Base-by-base conservation (phyloP, 2,888 invertebrate genomes). In the Phasia obesa region DNA sequence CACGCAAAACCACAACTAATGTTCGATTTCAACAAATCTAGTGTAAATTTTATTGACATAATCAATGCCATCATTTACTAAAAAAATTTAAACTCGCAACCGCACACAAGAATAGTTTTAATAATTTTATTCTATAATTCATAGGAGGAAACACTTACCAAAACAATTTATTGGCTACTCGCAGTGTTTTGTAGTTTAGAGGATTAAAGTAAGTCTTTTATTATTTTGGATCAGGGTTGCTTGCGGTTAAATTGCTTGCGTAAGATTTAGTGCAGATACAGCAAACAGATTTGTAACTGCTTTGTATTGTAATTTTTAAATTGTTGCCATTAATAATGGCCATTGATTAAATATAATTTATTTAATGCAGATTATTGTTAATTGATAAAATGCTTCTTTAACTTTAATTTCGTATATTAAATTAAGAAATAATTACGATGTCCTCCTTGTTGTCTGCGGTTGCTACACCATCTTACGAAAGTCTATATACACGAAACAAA, bases 41-140 rank as follows among this genome's bases (percentile, higher is more conserved):
- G 65, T 42, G 70, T 81, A 80, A 73, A 76, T 81, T 81, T 77
- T 81, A 81, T 81, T 77, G 81, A 77, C 81, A 81, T 81, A 81
- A 81, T 81, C 81, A 59, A 67, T 71, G 71, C 35, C 77, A 81
- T 81, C 71, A 60, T 51, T 59, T 65, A 55, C 67, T 81, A 75
- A 81, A 75, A 74, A 62, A 55, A 57, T 38, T 65, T 57, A 76
- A 60, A 69, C 27, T 42, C n/a, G 21, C 38, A 49, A 51, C 64
- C 73, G 23, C 51, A 62, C 13, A 47, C 17, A 27, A n/a, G n/a
- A n/a, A n/a, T n/a, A 15, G 4, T 49, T n/a, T n/a, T n/a, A n/a
- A n/a, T n/a, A n/a, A n/a, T n/a, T n/a, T n/a, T 17, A 49, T 71
- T 47, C 31, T 17, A 49, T 23, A 38, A 51, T 65, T 60, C 23